Evolutionary conservation across 1,140 invertebrate genomes (phyloP).

Genomic region (Drosophila sp.): DNA sequence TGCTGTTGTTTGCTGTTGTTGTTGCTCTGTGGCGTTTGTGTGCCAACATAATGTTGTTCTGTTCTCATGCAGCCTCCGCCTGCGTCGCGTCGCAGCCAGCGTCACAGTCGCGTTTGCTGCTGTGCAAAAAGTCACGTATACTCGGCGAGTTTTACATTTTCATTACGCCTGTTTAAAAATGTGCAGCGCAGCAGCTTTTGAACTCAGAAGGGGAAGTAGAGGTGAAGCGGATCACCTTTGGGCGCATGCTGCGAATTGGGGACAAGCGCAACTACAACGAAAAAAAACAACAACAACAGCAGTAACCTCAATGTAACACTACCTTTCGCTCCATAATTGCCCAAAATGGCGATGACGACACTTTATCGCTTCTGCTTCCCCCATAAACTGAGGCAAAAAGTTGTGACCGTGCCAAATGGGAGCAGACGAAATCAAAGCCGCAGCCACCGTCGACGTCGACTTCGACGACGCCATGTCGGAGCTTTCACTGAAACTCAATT

Average conservation of each 20-base stretch:
- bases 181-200: slow-evolving; percentile 51
- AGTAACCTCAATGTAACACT: slow-evolving; percentile 28
- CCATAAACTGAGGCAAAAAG: slow-evolving; percentile 26
- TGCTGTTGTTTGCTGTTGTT: slow-evolving; percentile 14
- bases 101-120: slow-evolving; percentile 33
- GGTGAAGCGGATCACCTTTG: slow-evolving; percentile 20
- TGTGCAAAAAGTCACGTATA: slow-evolving; percentile 77
- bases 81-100: slow-evolving; percentile 18
- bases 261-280: slow-evolving; percentile 15
- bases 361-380: slow-evolving; percentile 24
- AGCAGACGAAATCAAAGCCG: slow-evolving; percentile 31
- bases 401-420: slow-evolving; percentile 19
- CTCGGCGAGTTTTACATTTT: slow-evolving; percentile 53
- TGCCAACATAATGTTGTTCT: slow-evolving; percentile 33
- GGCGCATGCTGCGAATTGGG: slow-evolving; percentile 39
- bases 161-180: slow-evolving; percentile 64
- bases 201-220: neutral
- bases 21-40: slow-evolving; percentile 24
- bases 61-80: slow-evolving; percentile 3
- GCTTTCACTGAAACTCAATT: slow-evolving; percentile 63
- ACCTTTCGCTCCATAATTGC: slow-evolving; percentile 31
- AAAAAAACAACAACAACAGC: slow-evolving; percentile 10
- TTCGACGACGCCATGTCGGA: slow-evolving; percentile 6
- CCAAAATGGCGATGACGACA: slow-evolving; percentile 55
- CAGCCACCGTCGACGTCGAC: neutral